Percentiles rank a stretch among this genome's conserved stretches.
phyloP scores from a whole-genome alignment of 2,797 vertebrate genomes.

The Gambusia yucatana region DNA sequence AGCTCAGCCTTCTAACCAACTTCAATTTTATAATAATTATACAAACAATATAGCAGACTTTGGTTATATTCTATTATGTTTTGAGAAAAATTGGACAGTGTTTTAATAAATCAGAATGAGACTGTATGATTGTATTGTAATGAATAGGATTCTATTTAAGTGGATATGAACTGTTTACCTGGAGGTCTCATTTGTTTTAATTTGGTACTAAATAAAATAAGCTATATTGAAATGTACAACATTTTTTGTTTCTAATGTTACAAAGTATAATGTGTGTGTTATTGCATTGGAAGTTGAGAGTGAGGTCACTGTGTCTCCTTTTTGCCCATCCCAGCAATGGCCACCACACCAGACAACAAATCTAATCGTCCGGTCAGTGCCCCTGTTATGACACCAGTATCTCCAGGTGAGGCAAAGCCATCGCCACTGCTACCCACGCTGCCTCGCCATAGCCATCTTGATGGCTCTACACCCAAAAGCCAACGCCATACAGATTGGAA shows the following conservation, averaged over 20 bases:
- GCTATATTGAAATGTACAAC: background rate
- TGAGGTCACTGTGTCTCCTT: background rate
- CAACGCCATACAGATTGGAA: constrained; percentile 72
- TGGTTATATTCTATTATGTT: background rate
- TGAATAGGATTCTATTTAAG: background rate
- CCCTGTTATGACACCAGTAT: constrained; percentile 84
- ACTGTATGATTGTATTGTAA: background rate
- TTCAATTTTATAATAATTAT: background rate
- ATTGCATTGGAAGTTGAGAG: background rate
- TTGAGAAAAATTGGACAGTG: background rate
- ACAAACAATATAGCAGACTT: background rate
- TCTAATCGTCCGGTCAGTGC: constrained; percentile 92
- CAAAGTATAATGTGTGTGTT: background rate
- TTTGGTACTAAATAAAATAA: background rate
- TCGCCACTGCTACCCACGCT: constrained; percentile 52
- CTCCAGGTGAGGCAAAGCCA: constrained; percentile 64
- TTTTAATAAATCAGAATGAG: background rate
- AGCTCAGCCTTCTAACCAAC: background rate
- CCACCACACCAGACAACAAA: constrained; percentile 88
- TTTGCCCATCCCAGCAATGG: constrained; percentile 77
- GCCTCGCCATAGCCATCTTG: constrained; percentile 45
- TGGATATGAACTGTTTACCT: background rate
- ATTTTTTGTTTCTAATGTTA: background rate
- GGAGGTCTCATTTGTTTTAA: background rate
- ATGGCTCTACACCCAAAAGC: constrained; percentile 55